Evolutionary conservation across 92 coral and sea anemone genomes (phyloP).

Genomic region (Micromussa lordhowensis): DNA sequence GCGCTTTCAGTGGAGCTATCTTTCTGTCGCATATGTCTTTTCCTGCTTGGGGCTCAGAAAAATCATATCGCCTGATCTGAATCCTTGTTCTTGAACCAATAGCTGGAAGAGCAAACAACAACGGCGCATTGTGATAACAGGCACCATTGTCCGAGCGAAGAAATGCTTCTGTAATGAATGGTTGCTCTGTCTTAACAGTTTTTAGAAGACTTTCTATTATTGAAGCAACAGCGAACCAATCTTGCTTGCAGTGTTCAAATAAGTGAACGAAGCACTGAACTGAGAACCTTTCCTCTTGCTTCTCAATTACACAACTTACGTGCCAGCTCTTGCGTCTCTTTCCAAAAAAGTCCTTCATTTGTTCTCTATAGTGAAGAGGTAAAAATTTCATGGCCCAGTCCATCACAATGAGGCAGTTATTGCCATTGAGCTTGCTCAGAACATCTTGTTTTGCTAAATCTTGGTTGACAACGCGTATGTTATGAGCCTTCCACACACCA

Average conservation of each 20-base stretch:
- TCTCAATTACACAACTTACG: constrained; percentile 26
- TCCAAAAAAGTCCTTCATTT: constrained; percentile 39
- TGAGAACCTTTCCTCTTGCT: background rate
- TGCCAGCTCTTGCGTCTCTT: constrained; percentile 51
- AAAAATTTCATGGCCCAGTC: constrained; percentile 55
- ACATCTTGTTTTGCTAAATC: constrained; percentile 49
- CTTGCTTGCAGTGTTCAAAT: background rate
- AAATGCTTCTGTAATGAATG: background rate
- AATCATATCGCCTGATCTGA: constrained; percentile 32
- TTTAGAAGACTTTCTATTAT: background rate
- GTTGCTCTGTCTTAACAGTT: background rate
- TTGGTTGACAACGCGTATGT: constrained; percentile 25
- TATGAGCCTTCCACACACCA: constrained; percentile 23
- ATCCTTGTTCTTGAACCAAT: constrained; percentile 44
- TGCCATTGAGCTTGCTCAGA: constrained; percentile 8
- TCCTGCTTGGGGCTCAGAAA: constrained; percentile 61
- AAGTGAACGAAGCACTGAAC: background rate
- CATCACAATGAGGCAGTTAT: constrained; percentile 38
- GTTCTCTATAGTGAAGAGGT: constrained; percentile 34
- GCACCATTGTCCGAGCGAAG: background rate
- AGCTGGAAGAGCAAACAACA: constrained; percentile 27
- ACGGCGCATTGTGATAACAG: background rate
- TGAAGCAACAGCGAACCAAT: background rate
- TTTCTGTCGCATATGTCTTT: constrained; percentile 68
- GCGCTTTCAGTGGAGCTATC: constrained; percentile 56